Percentiles rank a stretch among this genome's conserved stretches.
Conservation (phyloP, 2,888 invertebrate genomes). For the Chloroclysta siterata region DNA sequence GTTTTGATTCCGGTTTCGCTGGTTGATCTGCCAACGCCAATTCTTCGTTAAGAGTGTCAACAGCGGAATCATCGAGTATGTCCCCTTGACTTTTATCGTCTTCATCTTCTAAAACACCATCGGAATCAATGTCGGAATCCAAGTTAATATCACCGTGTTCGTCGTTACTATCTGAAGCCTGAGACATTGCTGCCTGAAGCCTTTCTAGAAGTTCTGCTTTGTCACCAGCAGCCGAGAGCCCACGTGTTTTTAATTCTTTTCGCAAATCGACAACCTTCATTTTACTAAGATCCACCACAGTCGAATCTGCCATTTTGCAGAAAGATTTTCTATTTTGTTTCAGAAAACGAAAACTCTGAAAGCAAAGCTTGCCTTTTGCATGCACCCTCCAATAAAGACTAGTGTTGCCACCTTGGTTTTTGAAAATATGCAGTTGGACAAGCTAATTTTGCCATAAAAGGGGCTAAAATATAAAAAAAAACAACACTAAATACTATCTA, state of each 20-base stretch:
- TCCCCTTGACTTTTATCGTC: conserved; percentile 80
- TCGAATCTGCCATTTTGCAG: conserved; percentile 59
- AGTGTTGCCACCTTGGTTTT: too few relatives aligned
- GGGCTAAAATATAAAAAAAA: too few relatives aligned
- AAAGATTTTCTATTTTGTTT: background rate
- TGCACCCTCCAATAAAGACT: too few relatives aligned
- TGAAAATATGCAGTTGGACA: too few relatives aligned
- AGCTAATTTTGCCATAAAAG: too few relatives aligned
- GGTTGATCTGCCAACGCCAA: conserved; percentile 66
- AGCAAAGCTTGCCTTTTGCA: background rate
- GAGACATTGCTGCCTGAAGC: conserved; percentile 85
- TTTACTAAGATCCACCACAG: conserved; percentile 67
- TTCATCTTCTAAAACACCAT: conserved; percentile 82
- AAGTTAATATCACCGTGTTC: conserved; percentile 70
- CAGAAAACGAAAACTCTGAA: too few relatives aligned
- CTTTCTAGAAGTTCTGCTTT: conserved; percentile 92
- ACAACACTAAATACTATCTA: too few relatives aligned
- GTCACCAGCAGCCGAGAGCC: conserved; percentile 90
- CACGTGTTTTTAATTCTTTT: conserved; percentile 91
- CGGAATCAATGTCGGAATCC: conserved; percentile 82
- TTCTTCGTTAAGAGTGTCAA: conserved; percentile 73
- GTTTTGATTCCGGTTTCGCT: conserved; percentile 60
- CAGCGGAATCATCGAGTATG: conserved; percentile 69
- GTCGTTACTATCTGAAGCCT: conserved; percentile 52
- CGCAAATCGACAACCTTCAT: conserved; percentile 93